phyloP scores from a whole-genome alignment of 2,888 invertebrate species.

The Drosophila subquinaria region DNA sequence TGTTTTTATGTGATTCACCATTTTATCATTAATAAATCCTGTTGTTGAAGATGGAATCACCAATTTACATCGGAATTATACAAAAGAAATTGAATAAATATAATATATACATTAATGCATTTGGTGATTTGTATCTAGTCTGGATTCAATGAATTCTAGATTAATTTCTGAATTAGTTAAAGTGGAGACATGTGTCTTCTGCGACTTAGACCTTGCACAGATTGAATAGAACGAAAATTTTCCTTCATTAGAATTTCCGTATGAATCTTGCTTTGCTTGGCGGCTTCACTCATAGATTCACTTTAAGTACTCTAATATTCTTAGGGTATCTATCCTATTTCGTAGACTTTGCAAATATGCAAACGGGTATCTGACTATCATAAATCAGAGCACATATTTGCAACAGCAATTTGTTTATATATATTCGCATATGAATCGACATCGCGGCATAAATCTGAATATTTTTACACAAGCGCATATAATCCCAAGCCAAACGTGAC shows the following conservation, averaged over 20 bases:
- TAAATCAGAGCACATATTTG: slow-evolving; percentile 62
- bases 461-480: slow-evolving; percentile 58
- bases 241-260: background rate
- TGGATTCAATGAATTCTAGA: background rate
- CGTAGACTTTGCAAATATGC: slow-evolving; percentile 37
- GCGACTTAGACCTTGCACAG: background rate
- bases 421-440: slow-evolving; percentile 22
- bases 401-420: slow-evolving; percentile 50
- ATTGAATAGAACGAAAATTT: background rate
- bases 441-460: slow-evolving; percentile 78
- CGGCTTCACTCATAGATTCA: background rate
- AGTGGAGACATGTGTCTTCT: background rate
- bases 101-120: background rate
- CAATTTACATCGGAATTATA: too few species aligned
- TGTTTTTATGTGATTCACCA: too few species aligned
- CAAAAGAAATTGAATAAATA: background rate
- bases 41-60: too few species aligned
- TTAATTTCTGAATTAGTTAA: background rate
- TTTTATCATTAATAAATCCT: too few species aligned
- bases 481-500: slow-evolving; percentile 77
- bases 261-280: background rate
- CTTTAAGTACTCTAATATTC: background rate
- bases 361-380: slow-evolving; percentile 48
- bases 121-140: too few species aligned
- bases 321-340: background rate